A percentile compares a stretch with the other conserved stretches of the same genome.
Conservation (phyloP, 1,140 invertebrate species). For the Cydia strobilella region DNA sequence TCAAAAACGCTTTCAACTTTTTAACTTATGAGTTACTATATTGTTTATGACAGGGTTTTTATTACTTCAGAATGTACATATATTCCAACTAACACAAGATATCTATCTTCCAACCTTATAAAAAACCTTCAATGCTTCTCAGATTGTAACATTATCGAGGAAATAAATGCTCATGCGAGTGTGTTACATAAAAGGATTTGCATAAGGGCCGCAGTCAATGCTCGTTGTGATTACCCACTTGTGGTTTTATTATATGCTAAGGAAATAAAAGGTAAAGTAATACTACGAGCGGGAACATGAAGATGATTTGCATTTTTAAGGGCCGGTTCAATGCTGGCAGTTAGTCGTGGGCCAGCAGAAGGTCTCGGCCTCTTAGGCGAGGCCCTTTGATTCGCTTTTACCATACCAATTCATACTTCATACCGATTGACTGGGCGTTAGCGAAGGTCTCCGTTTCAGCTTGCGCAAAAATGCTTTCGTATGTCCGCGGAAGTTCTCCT, state of each 20-base stretch:
- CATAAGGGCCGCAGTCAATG: conserved; percentile 56
- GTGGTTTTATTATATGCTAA: neutral
- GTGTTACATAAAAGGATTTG: conserved; percentile 57
- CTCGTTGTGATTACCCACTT: neutral
- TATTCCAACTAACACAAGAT: too few relatives aligned
- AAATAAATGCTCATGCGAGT: conserved; percentile 36
- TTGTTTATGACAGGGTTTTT: too few relatives aligned
- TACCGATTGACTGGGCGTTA: too few relatives aligned
- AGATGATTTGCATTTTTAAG: conserved; percentile 61
- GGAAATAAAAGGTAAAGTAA: conserved; percentile 33
- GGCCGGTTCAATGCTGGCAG: conserved; percentile 54
- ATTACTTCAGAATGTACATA: too few relatives aligned
- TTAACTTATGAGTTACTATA: too few relatives aligned
- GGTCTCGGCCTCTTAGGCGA: conserved; percentile 66
- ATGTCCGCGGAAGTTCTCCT: too few relatives aligned
- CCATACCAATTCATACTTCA: conserved; percentile 37
- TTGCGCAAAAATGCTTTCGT: too few relatives aligned
- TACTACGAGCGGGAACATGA: conserved; percentile 39
- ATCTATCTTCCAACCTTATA: neutral
- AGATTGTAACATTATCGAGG: neutral
- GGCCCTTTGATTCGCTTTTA: conserved; percentile 69
- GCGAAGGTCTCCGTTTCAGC: too few relatives aligned
- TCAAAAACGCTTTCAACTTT: too few relatives aligned
- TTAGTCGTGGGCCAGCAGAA: conserved; percentile 52
- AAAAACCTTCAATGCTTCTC: neutral